These are phyloP conservation scores for Oscheius sp. DNA, from an alignment of 2,888 invertebrate genomes.

Conservation along the genomic window DNA sequence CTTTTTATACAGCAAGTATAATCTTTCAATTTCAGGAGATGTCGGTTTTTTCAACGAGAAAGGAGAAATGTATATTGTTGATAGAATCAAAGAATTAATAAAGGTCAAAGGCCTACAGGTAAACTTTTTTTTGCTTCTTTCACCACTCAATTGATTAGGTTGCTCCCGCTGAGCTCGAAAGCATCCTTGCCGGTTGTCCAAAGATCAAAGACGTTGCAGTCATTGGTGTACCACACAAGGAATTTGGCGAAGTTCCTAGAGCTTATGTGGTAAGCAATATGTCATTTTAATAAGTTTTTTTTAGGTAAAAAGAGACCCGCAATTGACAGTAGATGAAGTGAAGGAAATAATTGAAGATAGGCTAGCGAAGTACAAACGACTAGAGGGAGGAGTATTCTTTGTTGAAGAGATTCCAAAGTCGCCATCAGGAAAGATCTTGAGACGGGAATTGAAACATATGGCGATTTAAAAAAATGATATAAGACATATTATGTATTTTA, in stretches of 20 bases:
- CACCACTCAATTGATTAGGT: conserved; percentile 72
- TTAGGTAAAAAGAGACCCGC: conserved; percentile 27
- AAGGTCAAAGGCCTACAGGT: conserved; percentile 67
- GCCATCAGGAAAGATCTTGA: conserved; percentile 81
- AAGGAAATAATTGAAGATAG: conserved; percentile 70
- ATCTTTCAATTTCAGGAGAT: too few relatives aligned
- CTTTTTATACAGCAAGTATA: too few relatives aligned
- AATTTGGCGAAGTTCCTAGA: conserved; percentile 43
- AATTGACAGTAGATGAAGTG: conserved; percentile 40
- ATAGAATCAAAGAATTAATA: conserved; percentile 65
- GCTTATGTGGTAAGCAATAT: conserved; percentile 42
- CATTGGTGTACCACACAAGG: conserved; percentile 73
- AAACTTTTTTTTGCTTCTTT: not conserved
- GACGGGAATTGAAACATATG: conserved; percentile 72
- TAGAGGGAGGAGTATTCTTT: conserved; percentile 79
- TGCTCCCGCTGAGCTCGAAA: conserved; percentile 87
- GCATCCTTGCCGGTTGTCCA: conserved; percentile 79
- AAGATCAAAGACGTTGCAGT: conserved; percentile 83
- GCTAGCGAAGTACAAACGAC: conserved; percentile 82
- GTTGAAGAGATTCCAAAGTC: conserved; percentile 80
- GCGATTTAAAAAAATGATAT: not conserved
- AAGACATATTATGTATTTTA: not conserved
- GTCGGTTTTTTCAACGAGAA: conserved; percentile 47
- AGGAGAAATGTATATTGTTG: conserved; percentile 61
- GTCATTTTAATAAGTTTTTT: not conserved